Conservation (phyloP, 2,888 invertebrate species). For the Sisyra nigra region DNA sequence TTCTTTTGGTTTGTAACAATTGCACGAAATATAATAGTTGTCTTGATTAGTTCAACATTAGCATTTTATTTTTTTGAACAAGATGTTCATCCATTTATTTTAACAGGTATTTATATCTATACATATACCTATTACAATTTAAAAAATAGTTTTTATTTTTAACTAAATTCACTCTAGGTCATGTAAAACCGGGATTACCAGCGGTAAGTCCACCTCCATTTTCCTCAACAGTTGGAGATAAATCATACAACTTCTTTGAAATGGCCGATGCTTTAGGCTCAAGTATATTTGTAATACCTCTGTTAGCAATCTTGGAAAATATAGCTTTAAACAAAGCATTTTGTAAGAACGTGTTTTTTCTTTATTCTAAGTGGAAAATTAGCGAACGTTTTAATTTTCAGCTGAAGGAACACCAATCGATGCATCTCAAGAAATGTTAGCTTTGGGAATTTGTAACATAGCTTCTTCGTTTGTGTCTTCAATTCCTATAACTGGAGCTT, state of each 20-base stretch:
- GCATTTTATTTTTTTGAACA: slow-evolving; percentile 47
- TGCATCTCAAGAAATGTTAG: slow-evolving; percentile 55
- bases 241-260: slow-evolving; percentile 35
- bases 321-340: slow-evolving; percentile 59
- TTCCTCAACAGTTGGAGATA: slow-evolving; percentile 38
- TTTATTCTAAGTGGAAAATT: neutral
- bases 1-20: slow-evolving; percentile 57
- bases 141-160: slow-evolving; percentile 4
- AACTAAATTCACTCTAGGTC: slow-evolving; percentile 27
- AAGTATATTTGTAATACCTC: slow-evolving; percentile 47
- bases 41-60: slow-evolving; percentile 47
- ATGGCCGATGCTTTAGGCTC: slow-evolving; percentile 43
- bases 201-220: slow-evolving; percentile 47
- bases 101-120: slow-evolving; percentile 40
- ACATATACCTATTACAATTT: no score
- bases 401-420: slow-evolving; percentile 43
- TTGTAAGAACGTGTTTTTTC: slow-evolving; percentile 21
- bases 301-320: slow-evolving; percentile 50
- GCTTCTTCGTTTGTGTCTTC: slow-evolving; percentile 49
- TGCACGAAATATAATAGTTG: slow-evolving; percentile 59
- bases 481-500: slow-evolving; percentile 47
- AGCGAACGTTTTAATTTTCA: slow-evolving; percentile 18
- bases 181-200: slow-evolving; percentile 56
- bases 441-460: slow-evolving; percentile 46
- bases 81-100: slow-evolving; percentile 40